Base-by-base conservation (phyloP, 2,888 invertebrate genomes). In the Meta bourneti region DNA sequence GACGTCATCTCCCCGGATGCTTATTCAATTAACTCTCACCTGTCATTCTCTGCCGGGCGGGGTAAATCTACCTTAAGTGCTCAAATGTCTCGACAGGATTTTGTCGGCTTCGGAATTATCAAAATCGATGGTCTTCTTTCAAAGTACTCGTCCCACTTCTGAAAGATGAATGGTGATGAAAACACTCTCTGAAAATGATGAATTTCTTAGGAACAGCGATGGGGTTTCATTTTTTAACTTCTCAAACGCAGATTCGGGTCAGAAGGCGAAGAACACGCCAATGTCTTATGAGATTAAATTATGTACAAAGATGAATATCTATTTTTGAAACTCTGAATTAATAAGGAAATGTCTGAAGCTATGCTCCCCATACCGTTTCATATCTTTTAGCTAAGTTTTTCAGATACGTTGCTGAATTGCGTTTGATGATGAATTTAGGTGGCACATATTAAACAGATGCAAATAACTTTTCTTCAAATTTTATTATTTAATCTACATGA, bases 21-120 rank as follows among this genome's bases (percentile, higher is more conserved):
- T 19, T 19, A 49, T 70, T 86, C 78, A 78, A 86, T 69, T 78
- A 86, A 86, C 86, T n/a, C 51, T 70, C 19, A 51, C 54, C 80
- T 20, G 69, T 8, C 54, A 80, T 20, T 71, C 51, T 20, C 51
- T 48, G 34, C 52, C 54, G 48, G 61, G 34, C 52, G 54, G 61
- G n/a, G 69, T 85, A 86, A 78, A 86, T 86, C 49, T 78, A 69
- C 7, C 49, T 78, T 49, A 74, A 75, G 11, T 54, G 7, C 72
- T 71, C 61, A n/a, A 34, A 81, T 8, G 52, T 51, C 77, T 77
- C 8, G 48, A 20, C 74, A 74, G 34, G 34, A 74, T 11, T 74
- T 74, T 74, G 74, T 74, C 48, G 48, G 74, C 74, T 74, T 20
- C 13, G 13, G 48, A 48, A 11, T 13, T 34, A 34, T 34, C 4